Evolutionary conservation across 2,797 vertebrate species (phyloP).

Genomic region (Premnoplex brunnescens): DNA sequence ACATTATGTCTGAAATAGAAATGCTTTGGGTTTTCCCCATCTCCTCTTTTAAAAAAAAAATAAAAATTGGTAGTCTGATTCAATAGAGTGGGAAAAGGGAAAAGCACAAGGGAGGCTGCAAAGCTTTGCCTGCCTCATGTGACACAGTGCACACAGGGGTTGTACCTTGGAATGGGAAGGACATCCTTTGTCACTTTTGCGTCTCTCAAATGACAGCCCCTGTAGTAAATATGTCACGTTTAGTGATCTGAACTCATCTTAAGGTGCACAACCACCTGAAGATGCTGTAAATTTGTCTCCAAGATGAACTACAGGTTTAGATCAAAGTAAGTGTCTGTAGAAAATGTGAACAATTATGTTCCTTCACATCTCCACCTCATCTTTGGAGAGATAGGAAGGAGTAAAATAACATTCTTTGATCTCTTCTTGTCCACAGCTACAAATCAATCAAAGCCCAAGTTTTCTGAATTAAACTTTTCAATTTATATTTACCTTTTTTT

Average conservation of each 20-base stretch:
- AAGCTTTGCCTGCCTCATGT: neutral
- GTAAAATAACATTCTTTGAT: neutral
- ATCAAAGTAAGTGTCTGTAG: neutral
- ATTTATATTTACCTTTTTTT: neutral
- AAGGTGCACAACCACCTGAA: neutral
- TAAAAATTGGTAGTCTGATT: neutral
- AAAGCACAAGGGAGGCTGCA: neutral
- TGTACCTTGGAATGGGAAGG: neutral
- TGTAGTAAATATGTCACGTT: neutral
- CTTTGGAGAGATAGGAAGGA: neutral
- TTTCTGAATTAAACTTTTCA: neutral
- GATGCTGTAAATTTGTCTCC: neutral
- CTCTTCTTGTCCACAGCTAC: neutral
- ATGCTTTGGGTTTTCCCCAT: neutral
- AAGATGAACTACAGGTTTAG: neutral
- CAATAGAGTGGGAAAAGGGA: neutral
- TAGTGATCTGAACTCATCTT: neutral
- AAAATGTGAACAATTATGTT: neutral
- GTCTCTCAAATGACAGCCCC: neutral
- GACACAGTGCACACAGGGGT: accelerated
- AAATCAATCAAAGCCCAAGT: neutral
- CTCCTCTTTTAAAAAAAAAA: neutral
- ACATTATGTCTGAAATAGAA: neutral
- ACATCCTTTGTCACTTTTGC: neutral
- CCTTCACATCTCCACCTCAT: neutral